A percentile compares a stretch with the other conserved stretches of the same genome.
phyloP scores from a whole-genome alignment of 2,888 invertebrate genomes.

The Protonemura montana region DNA sequence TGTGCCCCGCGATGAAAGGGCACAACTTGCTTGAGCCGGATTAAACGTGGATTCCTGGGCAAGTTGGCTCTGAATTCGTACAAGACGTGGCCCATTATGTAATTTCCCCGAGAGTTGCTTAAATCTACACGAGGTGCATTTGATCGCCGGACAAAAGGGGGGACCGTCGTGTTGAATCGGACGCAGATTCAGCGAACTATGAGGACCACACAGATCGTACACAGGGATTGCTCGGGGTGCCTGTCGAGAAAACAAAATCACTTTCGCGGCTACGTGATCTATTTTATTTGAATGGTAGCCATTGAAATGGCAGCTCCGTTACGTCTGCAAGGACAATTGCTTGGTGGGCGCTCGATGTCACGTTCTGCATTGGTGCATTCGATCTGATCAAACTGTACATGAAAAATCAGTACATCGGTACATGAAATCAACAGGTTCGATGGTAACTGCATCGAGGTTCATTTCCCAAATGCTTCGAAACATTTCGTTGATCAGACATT shows the following conservation, averaged over 20 bases:
- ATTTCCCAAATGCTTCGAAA: too few species aligned
- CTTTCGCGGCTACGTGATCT: not conserved
- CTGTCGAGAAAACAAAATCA: not conserved
- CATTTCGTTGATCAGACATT: too few species aligned
- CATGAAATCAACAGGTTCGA: too few species aligned
- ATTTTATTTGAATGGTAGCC: not conserved
- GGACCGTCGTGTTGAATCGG: not conserved
- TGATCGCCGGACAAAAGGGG: not conserved
- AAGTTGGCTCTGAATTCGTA: too few species aligned
- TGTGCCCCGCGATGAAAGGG: slow-evolving; percentile 1
- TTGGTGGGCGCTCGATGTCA: too few species aligned
- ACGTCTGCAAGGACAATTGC: too few species aligned
- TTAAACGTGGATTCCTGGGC: not conserved
- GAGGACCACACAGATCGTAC: not conserved
- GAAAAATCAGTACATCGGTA: too few species aligned
- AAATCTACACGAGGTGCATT: not conserved
- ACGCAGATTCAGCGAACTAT: not conserved
- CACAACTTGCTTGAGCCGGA: not conserved
- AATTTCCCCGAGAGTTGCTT: not conserved
- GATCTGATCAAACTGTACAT: too few species aligned
- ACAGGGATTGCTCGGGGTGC: not conserved
- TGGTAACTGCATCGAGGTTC: too few species aligned
- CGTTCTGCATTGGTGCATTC: too few species aligned
- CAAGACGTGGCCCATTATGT: not conserved
- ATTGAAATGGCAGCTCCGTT: too few species aligned